phyloP scores from a whole-genome alignment of 2,888 invertebrate species.

The Harpalus rubripes region DNA sequence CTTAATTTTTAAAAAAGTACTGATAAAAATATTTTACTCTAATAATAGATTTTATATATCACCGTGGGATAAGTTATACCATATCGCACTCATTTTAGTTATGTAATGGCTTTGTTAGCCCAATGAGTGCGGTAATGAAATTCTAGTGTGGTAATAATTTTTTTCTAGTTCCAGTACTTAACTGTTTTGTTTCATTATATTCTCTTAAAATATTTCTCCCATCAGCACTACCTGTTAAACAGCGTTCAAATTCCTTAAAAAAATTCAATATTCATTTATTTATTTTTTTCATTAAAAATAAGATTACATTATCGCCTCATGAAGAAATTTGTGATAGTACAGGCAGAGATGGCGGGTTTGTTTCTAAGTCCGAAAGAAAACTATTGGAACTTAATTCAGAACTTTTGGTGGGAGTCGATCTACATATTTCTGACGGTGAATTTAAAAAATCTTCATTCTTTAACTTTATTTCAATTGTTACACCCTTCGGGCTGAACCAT shows the following conservation, averaged over 20 bases:
- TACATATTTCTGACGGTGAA: not conserved
- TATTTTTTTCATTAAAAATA: not conserved
- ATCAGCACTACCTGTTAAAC: not conserved
- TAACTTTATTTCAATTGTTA: not conserved
- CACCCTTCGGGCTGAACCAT: not conserved
- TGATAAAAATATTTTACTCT: not conserved
- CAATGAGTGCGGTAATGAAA: too few species aligned
- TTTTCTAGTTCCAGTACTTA: not conserved
- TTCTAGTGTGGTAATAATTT: too few species aligned
- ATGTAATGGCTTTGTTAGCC: too few species aligned
- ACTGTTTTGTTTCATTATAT: not conserved
- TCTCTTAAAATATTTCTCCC: constrained; percentile 2
- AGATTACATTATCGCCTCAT: not conserved
- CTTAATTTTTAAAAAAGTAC: not conserved
- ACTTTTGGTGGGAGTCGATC: not conserved
- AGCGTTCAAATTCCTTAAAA: not conserved
- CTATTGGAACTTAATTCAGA: not conserved
- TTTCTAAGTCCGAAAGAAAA: not conserved
- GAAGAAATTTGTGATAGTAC: not conserved
- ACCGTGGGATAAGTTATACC: too few species aligned
- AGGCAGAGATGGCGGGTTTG: not conserved
- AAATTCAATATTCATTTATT: not conserved
- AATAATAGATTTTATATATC: too few species aligned
- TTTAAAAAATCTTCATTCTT: not conserved
- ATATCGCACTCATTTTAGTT: too few species aligned